Percentiles rank a stretch among this genome's conserved stretches.
These are phyloP conservation scores for Dreissena polymorpha DNA, from an alignment of 1,140 invertebrate species.

Conservation along the genomic window DNA sequence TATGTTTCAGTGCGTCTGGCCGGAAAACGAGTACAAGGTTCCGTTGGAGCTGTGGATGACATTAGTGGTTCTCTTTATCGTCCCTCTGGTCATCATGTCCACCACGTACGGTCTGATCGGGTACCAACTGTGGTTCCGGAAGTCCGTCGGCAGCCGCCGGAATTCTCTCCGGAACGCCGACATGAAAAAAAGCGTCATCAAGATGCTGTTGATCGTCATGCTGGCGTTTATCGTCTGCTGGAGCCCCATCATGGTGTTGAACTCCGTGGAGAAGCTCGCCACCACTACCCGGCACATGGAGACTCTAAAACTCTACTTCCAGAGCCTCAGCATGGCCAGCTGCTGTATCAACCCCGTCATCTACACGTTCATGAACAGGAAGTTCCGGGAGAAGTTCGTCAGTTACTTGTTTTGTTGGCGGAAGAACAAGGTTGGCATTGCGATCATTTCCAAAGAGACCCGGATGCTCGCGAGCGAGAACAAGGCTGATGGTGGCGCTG, in stretches of 20 bases:
- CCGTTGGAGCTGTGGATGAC: slow-evolving; percentile 61
- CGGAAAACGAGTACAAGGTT: slow-evolving; percentile 49
- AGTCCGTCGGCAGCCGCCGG: slow-evolving; percentile 39
- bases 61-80: slow-evolving; percentile 56
- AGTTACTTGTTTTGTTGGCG: slow-evolving; percentile 56
- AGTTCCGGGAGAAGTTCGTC: slow-evolving; percentile 83
- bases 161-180: slow-evolving; percentile 46
- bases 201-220: slow-evolving; percentile 73
- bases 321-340: slow-evolving; percentile 84
- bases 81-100: slow-evolving; percentile 60
- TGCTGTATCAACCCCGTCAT: slow-evolving; percentile 92
- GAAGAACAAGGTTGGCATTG: slow-evolving; percentile 12
- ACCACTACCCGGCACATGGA: slow-evolving; percentile 30
- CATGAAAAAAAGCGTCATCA: slow-evolving; percentile 68
- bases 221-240: slow-evolving; percentile 68
- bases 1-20: slow-evolving; percentile 45
- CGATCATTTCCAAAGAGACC: background rate
- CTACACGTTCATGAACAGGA: slow-evolving; percentile 92
- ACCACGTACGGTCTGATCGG: slow-evolving; percentile 65
- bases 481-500: background rate
- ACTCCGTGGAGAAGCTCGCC: slow-evolving; percentile 37
- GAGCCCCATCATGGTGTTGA: slow-evolving; percentile 51
- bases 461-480: background rate
- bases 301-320: slow-evolving; percentile 61
- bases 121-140: slow-evolving; percentile 61